Evolutionary conservation across 2,888 invertebrate genomes (phyloP).

Genomic region (Oligia latruncula): DNA sequence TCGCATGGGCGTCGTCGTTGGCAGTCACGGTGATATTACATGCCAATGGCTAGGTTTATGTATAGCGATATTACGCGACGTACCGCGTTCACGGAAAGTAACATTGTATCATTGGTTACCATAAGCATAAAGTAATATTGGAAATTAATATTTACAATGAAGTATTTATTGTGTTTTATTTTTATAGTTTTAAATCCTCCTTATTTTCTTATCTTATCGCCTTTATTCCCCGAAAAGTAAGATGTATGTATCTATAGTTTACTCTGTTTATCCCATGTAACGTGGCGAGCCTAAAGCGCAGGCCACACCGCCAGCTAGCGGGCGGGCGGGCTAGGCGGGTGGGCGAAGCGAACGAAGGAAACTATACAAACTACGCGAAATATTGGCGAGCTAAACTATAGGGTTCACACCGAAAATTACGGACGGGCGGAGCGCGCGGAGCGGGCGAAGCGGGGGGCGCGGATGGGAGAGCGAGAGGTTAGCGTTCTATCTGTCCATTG

Average conservation of each 20-base stretch:
- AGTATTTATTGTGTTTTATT: conserved; percentile 67
- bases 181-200: conserved; percentile 7
- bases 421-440: no score
- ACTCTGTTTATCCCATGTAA: background rate
- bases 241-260: background rate
- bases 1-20: conserved; percentile 81
- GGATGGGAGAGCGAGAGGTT: no score
- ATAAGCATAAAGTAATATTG: conserved; percentile 89
- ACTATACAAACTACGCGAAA: no score
- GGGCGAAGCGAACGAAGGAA: no score
- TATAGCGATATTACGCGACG: conserved; percentile 80
- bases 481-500: no score
- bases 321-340: no score
- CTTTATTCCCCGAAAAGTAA: background rate
- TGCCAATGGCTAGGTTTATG: conserved; percentile 84
- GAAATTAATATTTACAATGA: conserved; percentile 90
- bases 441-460: no score
- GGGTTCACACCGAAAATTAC: no score
- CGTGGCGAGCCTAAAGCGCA: background rate
- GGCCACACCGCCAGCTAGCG: no score
- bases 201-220: background rate
- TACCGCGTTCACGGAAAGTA: conserved; percentile 76
- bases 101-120: conserved; percentile 90
- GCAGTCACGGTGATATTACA: conserved; percentile 84
- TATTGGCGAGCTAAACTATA: no score